Percentiles rank a stretch among this genome's conserved stretches.
Evolutionary conservation across 1,140 invertebrate species (phyloP).

Genomic region (Ganaspis sp.): DNA sequence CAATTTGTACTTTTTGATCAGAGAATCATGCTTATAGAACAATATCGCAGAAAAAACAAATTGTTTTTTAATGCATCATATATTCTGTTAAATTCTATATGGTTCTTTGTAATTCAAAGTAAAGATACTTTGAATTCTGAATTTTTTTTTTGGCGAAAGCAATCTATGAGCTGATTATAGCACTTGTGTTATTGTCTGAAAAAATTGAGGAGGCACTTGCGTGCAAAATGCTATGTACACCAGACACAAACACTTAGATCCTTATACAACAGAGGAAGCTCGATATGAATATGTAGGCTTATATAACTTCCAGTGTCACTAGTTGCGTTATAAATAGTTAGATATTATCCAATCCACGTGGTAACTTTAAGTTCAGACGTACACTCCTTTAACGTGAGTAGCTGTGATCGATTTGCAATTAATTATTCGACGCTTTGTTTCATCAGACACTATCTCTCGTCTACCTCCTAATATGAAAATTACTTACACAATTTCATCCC

Average conservation of each 20-base stretch:
- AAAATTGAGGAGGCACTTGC: constrained; percentile 10
- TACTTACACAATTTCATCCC: not conserved
- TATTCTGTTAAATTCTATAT: no score
- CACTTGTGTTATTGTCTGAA: constrained; percentile 3
- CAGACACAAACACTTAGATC: not conserved
- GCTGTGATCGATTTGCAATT: constrained; percentile 1
- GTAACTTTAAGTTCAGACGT: constrained; percentile 6
- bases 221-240: constrained; percentile 7
- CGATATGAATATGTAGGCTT: constrained; percentile 64
- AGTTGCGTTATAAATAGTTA: constrained; percentile 49
- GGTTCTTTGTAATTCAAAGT: no score
- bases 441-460: not conserved
- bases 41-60: not conserved
- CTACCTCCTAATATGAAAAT: not conserved
- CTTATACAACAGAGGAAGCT: constrained; percentile 52
- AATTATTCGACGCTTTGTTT: constrained; percentile 10
- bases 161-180: not conserved
- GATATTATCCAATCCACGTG: constrained; percentile 42
- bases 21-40: no score
- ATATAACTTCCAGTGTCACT: constrained; percentile 56
- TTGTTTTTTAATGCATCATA: no score
- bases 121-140: not conserved
- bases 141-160: not conserved
- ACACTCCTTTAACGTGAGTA: constrained; percentile 20
- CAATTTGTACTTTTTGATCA: no score